These are phyloP conservation scores for Zaprionus ghesquierei DNA, from an alignment of 1,140 invertebrate genomes.

Conservation along the genomic window DNA sequence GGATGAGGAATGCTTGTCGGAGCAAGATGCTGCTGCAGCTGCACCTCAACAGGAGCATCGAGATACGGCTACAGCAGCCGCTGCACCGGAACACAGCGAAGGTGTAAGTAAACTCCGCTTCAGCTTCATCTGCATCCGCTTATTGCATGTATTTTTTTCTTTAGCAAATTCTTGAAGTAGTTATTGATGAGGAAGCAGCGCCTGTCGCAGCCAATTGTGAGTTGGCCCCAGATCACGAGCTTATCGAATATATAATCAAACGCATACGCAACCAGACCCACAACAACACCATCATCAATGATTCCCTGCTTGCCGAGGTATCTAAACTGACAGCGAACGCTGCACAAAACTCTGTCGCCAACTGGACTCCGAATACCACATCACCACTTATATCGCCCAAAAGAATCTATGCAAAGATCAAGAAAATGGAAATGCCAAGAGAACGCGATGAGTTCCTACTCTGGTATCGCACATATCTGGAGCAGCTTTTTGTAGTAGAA, in stretches of 20 bases:
- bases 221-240: conserved; percentile 65
- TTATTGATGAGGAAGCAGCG: conserved; percentile 15
- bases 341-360: conserved; percentile 68
- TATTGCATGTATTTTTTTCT: conserved; percentile 10
- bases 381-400: conserved; percentile 71
- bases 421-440: conserved; percentile 70
- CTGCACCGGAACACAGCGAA: conserved; percentile 21
- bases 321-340: conserved; percentile 75
- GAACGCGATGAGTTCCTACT: conserved; percentile 70
- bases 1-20: conserved; percentile 47
- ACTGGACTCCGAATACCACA: conserved; percentile 33
- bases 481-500: conserved; percentile 65
- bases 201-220: conserved; percentile 28
- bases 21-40: not conserved
- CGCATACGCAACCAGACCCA: conserved; percentile 78
- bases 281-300: conserved; percentile 73
- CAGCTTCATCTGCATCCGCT: not conserved
- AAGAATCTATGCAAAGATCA: conserved; percentile 78
- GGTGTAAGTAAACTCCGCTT: conserved; percentile 46
- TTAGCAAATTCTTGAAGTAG: conserved; percentile 47
- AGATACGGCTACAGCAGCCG: conserved; percentile 23
- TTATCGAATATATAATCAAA: conserved; percentile 75
- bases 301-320: conserved; percentile 71
- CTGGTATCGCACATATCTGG: conserved; percentile 74
- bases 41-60: conserved; percentile 12